Evolutionary conservation across 2,888 invertebrate genomes (phyloP).

Genomic region (Dolichomitus sp.): DNA sequence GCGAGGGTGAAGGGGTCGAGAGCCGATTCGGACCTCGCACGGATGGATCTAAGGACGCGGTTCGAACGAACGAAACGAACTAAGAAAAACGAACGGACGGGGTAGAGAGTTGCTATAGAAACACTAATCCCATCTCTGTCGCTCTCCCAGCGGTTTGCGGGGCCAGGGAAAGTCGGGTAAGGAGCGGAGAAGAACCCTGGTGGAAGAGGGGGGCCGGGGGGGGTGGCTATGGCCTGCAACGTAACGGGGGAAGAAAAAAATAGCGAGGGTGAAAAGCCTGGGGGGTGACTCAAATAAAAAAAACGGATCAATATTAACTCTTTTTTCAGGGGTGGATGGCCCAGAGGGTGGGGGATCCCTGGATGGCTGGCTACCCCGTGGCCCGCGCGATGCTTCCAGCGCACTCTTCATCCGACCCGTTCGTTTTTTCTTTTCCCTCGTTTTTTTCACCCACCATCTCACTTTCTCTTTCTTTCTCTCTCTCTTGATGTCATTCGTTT

Average conservation of each 20-base stretch:
- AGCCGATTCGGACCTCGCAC: constrained; percentile 73
- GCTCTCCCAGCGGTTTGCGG: constrained; percentile 51
- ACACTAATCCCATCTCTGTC: constrained; percentile 87
- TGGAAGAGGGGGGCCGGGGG: constrained; percentile 31
- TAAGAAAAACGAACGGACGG: constrained; percentile 71
- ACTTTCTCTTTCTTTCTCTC: constrained; percentile 42
- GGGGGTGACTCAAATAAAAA: constrained; percentile 89
- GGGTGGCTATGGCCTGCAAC: constrained; percentile 55
- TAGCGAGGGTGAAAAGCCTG: constrained; percentile 89
- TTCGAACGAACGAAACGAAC: constrained; percentile 52
- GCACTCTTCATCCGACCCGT: constrained; percentile 35
- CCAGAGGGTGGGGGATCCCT: constrained; percentile 75
- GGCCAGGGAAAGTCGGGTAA: constrained; percentile 55
- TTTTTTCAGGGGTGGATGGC: constrained; percentile 87
- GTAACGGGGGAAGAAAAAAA: constrained; percentile 85
- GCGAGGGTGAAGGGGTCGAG: constrained; percentile 60
- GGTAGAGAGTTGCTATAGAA: constrained; percentile 89
- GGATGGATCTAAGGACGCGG: constrained; percentile 68
- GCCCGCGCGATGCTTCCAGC: constrained; percentile 56
- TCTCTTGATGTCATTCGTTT: background rate
- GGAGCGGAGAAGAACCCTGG: constrained; percentile 19
- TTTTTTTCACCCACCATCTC: constrained; percentile 27
- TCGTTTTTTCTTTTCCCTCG: constrained; percentile 22
- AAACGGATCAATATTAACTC: constrained; percentile 91
- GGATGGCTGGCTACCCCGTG: constrained; percentile 52